Conservation (phyloP, 2,113 vertebrate genomes). For the Epinephelus lanceolatus region DNA sequence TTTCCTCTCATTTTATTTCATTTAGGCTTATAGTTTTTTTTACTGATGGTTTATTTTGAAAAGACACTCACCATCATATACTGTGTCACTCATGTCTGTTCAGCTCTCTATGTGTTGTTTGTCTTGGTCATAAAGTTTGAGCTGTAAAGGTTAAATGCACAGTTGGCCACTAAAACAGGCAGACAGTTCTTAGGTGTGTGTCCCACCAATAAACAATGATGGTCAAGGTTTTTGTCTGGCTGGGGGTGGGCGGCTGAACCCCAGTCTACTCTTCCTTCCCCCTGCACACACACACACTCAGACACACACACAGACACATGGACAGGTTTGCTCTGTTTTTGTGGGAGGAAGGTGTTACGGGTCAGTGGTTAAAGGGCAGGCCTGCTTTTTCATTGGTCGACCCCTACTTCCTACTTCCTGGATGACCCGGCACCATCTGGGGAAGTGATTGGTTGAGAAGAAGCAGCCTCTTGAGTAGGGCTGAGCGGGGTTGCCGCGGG, state of each 20-base stretch:
- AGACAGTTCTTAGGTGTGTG: constrained; percentile 36
- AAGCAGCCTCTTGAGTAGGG: constrained; percentile 83
- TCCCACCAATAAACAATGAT: constrained; percentile 42
- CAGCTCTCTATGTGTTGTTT: constrained; percentile 44
- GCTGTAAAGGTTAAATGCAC: constrained; percentile 55
- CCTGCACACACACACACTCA: constrained; percentile 8
- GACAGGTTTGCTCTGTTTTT: constrained; percentile 68
- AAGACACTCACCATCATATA: constrained; percentile 45
- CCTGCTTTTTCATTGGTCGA: constrained; percentile 83
- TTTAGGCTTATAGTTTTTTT: constrained; percentile 47
- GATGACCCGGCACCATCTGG: constrained; percentile 92
- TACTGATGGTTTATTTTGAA: constrained; percentile 48
- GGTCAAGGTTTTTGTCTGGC: constrained; percentile 62
- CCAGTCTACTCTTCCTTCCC: constrained; percentile 34
- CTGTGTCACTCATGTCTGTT: constrained; percentile 36
- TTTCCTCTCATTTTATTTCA: constrained; percentile 69
- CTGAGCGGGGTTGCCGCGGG: constrained; percentile 57
- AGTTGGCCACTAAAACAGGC: constrained; percentile 57
- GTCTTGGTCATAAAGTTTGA: constrained; percentile 55
- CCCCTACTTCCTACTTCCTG: constrained; percentile 91
- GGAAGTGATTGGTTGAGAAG: constrained; percentile 88
- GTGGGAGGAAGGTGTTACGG: constrained; percentile 72
- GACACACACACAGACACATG: constrained; percentile 1
- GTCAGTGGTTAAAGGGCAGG: constrained; percentile 78
- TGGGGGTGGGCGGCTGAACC: constrained; percentile 46